phyloP scores from a whole-genome alignment of 2,888 invertebrate genomes.

The Erannis defoliaria region DNA sequence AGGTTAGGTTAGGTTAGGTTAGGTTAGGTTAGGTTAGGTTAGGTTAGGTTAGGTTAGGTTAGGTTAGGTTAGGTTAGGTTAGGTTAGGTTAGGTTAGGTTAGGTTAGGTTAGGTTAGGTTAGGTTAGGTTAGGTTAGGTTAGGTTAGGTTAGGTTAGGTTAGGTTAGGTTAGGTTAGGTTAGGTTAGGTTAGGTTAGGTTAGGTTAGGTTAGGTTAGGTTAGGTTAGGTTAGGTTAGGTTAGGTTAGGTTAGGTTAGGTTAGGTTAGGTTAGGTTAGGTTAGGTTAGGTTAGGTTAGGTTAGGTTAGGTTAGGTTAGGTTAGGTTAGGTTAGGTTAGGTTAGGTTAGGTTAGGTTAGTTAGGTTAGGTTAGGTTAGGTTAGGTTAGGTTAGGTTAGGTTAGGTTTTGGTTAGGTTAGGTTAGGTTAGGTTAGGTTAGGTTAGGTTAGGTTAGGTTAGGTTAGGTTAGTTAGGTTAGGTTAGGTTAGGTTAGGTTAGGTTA shows the following conservation, averaged over 20 bases:
- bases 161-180: slow-evolving; percentile 13
- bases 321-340: slow-evolving; percentile 27
- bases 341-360: slow-evolving; percentile 48
- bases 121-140: slow-evolving; percentile 13
- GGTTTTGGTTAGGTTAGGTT: slow-evolving; percentile 45
- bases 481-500: slow-evolving; percentile 45
- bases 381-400: slow-evolving; percentile 49
- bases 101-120: slow-evolving; percentile 9
- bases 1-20: slow-evolving; percentile 12
- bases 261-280: slow-evolving; percentile 12
- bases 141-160: slow-evolving; percentile 13
- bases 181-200: slow-evolving; percentile 13
- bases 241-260: slow-evolving; percentile 13
- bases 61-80: slow-evolving; percentile 10
- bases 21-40: slow-evolving; percentile 13
- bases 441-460: slow-evolving; percentile 33
- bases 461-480: slow-evolving; percentile 45
- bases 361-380: slow-evolving; percentile 47
- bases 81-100: slow-evolving; percentile 7
- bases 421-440: slow-evolving; percentile 40
- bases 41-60: slow-evolving; percentile 10
- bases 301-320: slow-evolving; percentile 12
- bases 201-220: slow-evolving; percentile 12
- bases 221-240: slow-evolving; percentile 13
- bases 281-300: slow-evolving; percentile 13